Percentiles rank a stretch among this genome's conserved stretches.
Conservation (phyloP, 2,888 invertebrate genomes). For the Caenorhabditis sp. region DNA sequence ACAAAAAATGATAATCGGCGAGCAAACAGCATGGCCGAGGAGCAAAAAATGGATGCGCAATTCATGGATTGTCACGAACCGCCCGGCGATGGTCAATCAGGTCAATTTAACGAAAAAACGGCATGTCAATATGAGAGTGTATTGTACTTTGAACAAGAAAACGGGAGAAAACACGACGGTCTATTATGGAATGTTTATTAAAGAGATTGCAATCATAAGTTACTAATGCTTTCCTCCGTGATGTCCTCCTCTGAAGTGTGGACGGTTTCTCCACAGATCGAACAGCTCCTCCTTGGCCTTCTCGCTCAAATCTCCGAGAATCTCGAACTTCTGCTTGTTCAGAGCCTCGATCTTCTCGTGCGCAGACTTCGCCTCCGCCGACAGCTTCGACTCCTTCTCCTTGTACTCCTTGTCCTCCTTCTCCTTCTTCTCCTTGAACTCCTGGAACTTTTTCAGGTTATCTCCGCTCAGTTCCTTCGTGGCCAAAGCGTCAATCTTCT, state of each 20-base stretch:
- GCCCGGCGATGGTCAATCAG: slow-evolving; percentile 17
- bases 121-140: slow-evolving; percentile 4
- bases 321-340: slow-evolving; percentile 66
- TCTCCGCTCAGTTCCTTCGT: slow-evolving; percentile 65
- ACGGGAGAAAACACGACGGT: not conserved
- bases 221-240: slow-evolving; percentile 36
- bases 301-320: slow-evolving; percentile 57
- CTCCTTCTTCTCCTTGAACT: slow-evolving; percentile 65
- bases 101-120: slow-evolving; percentile 25
- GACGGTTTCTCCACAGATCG: slow-evolving; percentile 60
- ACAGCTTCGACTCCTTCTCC: slow-evolving; percentile 67
- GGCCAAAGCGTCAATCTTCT: slow-evolving; percentile 67
- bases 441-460: slow-evolving; percentile 65
- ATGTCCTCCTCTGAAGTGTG: slow-evolving; percentile 53
- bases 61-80: slow-evolving; percentile 49
- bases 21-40: slow-evolving; percentile 33
- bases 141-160: slow-evolving; percentile 1
- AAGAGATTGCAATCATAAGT: not conserved
- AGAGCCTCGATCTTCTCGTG: slow-evolving; percentile 68
- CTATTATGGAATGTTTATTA: slow-evolving; percentile 6
- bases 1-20: slow-evolving; percentile 49
- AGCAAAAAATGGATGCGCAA: slow-evolving; percentile 43
- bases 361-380: slow-evolving; percentile 63
- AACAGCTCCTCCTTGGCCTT: slow-evolving; percentile 63
- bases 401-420: slow-evolving; percentile 59